These are phyloP conservation scores for Morelia viridis DNA, from an alignment of 2,797 vertebrate genomes.

Conservation along the genomic window DNA sequence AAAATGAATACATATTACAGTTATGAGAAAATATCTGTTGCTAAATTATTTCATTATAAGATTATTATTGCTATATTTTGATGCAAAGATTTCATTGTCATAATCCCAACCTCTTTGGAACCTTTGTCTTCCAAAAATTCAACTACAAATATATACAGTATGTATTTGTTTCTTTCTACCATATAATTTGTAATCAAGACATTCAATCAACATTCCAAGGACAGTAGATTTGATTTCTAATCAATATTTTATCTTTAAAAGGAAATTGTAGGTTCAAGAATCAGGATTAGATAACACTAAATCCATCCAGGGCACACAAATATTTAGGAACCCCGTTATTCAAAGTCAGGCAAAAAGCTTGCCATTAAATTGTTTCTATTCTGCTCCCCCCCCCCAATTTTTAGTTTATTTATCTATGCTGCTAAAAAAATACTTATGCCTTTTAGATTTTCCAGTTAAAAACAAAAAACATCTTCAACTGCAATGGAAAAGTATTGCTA, in stretches of 20 bases:
- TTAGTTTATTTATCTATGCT: background rate
- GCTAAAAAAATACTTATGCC: background rate
- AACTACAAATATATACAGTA: accelerated
- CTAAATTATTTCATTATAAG: background rate
- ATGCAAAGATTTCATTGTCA: background rate
- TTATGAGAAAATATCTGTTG: no score
- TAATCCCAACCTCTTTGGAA: background rate
- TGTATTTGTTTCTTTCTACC: background rate
- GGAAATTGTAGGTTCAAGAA: background rate
- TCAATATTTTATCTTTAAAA: background rate
- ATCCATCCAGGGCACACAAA: background rate
- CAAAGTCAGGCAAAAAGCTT: background rate
- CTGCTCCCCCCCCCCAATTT: background rate
- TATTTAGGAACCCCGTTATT: background rate
- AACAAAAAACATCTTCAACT: conserved; percentile 8
- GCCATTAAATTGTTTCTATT: background rate
- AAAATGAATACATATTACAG: background rate
- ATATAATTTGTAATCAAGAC: conserved; percentile 25
- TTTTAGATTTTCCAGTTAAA: background rate
- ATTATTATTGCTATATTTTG: background rate
- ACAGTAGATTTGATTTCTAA: background rate
- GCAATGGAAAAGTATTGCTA: background rate
- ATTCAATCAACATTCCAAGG: background rate
- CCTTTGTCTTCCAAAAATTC: background rate
- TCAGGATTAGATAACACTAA: background rate